These are phyloP conservation scores for Oeneis ivallda DNA, from an alignment of 2,888 invertebrate species.

Conservation along the genomic window DNA sequence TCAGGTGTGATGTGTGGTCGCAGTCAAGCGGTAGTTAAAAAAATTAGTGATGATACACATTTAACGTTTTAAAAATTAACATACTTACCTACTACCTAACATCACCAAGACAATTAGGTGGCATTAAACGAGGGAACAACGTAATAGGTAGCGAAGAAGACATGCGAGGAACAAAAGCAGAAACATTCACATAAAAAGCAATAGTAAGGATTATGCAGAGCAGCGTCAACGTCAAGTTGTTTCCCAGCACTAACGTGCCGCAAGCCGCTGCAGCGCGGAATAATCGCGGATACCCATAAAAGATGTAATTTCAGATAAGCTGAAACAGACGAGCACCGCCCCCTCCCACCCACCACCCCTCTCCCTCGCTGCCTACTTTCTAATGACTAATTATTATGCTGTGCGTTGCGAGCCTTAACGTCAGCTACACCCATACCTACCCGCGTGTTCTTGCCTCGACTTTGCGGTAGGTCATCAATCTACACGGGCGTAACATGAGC, in stretches of 20 bases:
- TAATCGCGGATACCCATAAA: conserved; percentile 82
- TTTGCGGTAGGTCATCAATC: conserved; percentile 62
- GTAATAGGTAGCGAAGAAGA: conserved; percentile 10
- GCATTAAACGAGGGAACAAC: conserved; percentile 9
- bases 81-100: too few relatives aligned
- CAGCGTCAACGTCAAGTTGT: conserved; percentile 75
- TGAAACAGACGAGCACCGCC: conserved; percentile 81
- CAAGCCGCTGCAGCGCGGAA: conserved; percentile 80
- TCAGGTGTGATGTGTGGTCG: too few relatives aligned
- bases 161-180: conserved; percentile 61
- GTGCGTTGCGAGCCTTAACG: conserved; percentile 79
- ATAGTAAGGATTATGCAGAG: conserved; percentile 77
- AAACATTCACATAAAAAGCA: conserved; percentile 73
- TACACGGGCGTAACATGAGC: conserved; percentile 50
- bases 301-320: conserved; percentile 83
- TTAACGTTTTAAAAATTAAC: too few relatives aligned
- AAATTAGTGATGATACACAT: too few relatives aligned
- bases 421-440: conserved; percentile 56
- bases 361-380: conserved; percentile 76
- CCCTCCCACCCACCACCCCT: conserved; percentile 49
- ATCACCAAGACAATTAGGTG: neutral
- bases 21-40: too few relatives aligned
- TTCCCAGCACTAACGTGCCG: conserved; percentile 76
- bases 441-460: conserved; percentile 58
- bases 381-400: conserved; percentile 83